phyloP scores from a whole-genome alignment of 1,140 invertebrate species.

The Drosophila burlai region DNA sequence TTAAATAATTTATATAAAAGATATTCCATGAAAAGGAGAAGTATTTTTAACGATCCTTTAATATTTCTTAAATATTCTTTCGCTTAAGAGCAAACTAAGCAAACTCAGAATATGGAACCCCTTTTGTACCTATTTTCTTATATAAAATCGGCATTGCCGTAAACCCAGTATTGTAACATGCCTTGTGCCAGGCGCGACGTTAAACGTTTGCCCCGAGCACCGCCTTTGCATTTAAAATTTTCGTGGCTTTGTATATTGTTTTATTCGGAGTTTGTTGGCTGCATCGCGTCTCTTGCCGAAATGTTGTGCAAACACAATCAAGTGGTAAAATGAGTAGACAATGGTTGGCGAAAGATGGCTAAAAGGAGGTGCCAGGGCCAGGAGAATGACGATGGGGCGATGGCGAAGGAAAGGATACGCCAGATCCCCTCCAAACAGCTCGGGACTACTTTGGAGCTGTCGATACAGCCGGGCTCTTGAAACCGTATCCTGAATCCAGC shows the following conservation, averaged over 20 bases:
- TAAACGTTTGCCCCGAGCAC: conserved; percentile 41
- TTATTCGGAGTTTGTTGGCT: conserved; percentile 15
- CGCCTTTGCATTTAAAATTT: conserved; percentile 66
- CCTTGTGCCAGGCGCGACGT: conserved; percentile 9
- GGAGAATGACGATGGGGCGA: background rate
- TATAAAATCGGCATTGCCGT: conserved; percentile 6
- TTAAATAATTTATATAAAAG: no score
- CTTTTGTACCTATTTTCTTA: background rate
- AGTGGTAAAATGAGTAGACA: conserved; percentile 78
- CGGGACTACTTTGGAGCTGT: conserved; percentile 42
- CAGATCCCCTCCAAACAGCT: conserved; percentile 14
- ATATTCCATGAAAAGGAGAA: no score
- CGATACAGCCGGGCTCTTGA: conserved; percentile 50
- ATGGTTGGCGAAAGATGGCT: conserved; percentile 31
- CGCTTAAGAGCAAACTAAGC: no score
- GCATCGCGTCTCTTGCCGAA: conserved; percentile 25
- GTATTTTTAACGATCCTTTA: background rate
- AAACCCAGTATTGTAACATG: conserved; percentile 2
- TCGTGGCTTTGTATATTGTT: conserved; percentile 19
- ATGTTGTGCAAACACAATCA: conserved; percentile 71
- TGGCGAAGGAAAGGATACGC: background rate
- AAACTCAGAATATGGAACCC: no score
- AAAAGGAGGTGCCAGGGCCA: conserved; percentile 16
- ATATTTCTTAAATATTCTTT: background rate
- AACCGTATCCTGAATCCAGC: conserved; percentile 48